Percentiles rank a stretch among this genome's conserved stretches.
These are phyloP conservation scores for Sipunculus nudus DNA, from an alignment of 2,888 invertebrate species.

Conservation along the genomic window DNA sequence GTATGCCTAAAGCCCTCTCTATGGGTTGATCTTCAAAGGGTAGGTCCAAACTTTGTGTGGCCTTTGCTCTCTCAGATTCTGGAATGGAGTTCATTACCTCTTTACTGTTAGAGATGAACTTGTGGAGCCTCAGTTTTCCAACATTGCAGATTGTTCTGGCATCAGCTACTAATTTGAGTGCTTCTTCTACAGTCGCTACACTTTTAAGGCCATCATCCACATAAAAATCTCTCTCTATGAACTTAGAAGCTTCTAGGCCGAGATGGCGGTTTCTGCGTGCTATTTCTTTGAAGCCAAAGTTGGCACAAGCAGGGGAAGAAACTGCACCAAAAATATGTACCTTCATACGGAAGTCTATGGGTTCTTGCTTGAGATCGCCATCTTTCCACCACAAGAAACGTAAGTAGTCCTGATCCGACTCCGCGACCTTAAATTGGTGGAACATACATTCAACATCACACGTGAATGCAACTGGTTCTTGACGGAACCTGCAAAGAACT, in stretches of 20 bases:
- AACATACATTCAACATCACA: not conserved
- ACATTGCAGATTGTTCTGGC: not conserved
- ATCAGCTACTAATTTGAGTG: conserved; percentile 4
- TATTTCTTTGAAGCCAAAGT: conserved; percentile 10
- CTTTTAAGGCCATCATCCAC: conserved; percentile 36
- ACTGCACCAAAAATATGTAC: not conserved
- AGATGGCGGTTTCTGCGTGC: not conserved
- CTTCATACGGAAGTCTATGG: not conserved
- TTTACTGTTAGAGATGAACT: conserved; percentile 14
- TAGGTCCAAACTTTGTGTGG: not conserved
- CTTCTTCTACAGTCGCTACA: not conserved
- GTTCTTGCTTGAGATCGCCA: not conserved
- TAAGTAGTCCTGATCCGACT: not conserved
- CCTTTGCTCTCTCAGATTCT: not conserved
- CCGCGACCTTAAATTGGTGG: not conserved
- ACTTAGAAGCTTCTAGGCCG: conserved; percentile 17
- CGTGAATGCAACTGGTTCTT: not conserved
- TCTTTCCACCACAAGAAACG: not conserved
- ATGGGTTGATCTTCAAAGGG: not conserved
- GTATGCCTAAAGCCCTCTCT: conserved; percentile 6
- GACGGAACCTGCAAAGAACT: not conserved
- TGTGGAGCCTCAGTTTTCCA: conserved; percentile 15
- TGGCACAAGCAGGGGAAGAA: not conserved
- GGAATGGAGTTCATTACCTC: conserved; percentile 16
- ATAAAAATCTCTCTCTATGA: conserved; percentile 28